Conservation (phyloP, 2,888 invertebrate genomes). For the Blera fallax region DNA sequence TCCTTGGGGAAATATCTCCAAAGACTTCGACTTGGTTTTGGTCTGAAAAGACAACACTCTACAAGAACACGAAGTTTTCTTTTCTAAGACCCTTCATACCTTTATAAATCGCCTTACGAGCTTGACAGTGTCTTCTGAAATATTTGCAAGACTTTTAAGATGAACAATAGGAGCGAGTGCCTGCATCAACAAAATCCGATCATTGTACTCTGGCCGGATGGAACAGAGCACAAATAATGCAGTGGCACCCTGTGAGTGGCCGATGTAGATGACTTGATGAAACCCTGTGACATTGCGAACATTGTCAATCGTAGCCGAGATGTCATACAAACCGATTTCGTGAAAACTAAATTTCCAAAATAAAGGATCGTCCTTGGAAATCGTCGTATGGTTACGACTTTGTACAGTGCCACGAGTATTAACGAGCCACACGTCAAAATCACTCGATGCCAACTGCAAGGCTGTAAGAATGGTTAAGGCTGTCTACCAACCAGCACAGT, state of each 20-base stretch:
- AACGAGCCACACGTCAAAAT: slow-evolving; percentile 85
- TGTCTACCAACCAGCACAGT: not conserved
- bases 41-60: slow-evolving; percentile 58
- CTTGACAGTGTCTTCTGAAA: slow-evolving; percentile 74
- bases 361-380: slow-evolving; percentile 82
- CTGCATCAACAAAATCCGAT: slow-evolving; percentile 86
- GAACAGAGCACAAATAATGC: slow-evolving; percentile 84
- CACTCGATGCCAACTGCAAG: slow-evolving; percentile 77
- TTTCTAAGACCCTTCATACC: slow-evolving; percentile 75
- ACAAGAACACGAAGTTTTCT: too few species aligned
- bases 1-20: slow-evolving; percentile 68
- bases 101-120: slow-evolving; percentile 76
- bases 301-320: slow-evolving; percentile 86
- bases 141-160: slow-evolving; percentile 76
- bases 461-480: slow-evolving; percentile 59
- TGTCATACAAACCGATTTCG: slow-evolving; percentile 87
- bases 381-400: slow-evolving; percentile 82
- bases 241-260: slow-evolving; percentile 85
- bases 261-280: slow-evolving; percentile 84
- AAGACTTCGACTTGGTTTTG: slow-evolving; percentile 52
- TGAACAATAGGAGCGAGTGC: slow-evolving; percentile 87
- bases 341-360: slow-evolving; percentile 88
- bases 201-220: slow-evolving; percentile 85
- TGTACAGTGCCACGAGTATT: slow-evolving; percentile 86
- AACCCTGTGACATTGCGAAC: slow-evolving; percentile 83